Evolutionary conservation across 2,888 invertebrate genomes (phyloP), one percentile per base, ranked within the genome.

Genomic region (Ornithoptera priamus): DNA sequence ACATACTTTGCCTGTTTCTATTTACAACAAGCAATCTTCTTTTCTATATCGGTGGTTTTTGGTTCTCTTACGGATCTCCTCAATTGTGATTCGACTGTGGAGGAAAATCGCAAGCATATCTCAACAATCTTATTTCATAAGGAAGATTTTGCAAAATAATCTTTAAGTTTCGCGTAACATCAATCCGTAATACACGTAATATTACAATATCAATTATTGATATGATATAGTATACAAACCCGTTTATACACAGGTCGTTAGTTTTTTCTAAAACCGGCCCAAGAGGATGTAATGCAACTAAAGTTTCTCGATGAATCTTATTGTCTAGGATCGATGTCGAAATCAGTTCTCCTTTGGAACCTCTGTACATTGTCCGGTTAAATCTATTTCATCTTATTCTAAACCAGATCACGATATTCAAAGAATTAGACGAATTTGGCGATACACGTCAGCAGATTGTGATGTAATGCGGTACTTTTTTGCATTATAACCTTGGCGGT

Each of bases 251-350:
- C 53, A 36, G 60, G 61, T 65, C 42, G 30, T 67, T 59, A 65
- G 46, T 58, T 59, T 62, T 57, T 22, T 64, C 15, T 20, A 15
- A 57, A 69, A 72, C 72, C 72, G 69, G 69, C 69, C 67, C 62
- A 53, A 22, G 63, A 64, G 57, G 46, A 60, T 57, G 50, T 42
- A 64, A 61, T 59, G 24, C 69, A 53, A 36, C 60, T 64, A 17
- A 24, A 39, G 10, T 53, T 17, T 53, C 24, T 1, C 20, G 18
- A 53, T 58, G 24, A 30, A 15, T 67, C 56, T 72, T 72, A 58
- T 73, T 75, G 70, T 72, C 70, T 76, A 77, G 24, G 24, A 30
- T 30, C 24, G 24, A 30, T 30, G 24, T 30, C 24, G 24, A 30
- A 30, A 1, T 30, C 24, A 2, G 24, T 30, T 30, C 24, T 30